phyloP scores from a whole-genome alignment of 2,797 vertebrate genomes.

The Babyrousa celebensis region DNA sequence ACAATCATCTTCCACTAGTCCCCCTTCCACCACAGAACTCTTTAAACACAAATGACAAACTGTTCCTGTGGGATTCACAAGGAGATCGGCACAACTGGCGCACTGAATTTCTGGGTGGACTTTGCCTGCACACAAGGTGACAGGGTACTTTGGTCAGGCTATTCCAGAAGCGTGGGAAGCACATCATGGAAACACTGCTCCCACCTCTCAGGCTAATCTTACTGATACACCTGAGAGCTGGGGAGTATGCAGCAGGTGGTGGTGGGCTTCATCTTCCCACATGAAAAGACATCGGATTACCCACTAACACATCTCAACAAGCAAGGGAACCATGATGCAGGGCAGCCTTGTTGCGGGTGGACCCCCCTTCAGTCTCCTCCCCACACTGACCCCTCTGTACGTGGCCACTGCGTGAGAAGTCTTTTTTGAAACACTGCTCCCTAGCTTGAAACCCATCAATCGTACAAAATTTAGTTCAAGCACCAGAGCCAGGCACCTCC shows the following conservation, averaged over 20 bases:
- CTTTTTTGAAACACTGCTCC: background rate
- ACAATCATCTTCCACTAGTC: background rate
- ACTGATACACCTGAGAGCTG: background rate
- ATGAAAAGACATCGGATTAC: background rate
- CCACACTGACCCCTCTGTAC: background rate
- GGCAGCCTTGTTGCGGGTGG: background rate
- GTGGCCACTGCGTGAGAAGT: background rate
- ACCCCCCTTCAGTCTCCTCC: background rate
- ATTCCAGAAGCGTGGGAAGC: background rate
- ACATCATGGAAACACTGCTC: conserved; percentile 9
- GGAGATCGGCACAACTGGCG: background rate
- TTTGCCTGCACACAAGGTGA: conserved; percentile 68
- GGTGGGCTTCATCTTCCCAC: background rate
- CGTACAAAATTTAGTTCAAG: background rate
- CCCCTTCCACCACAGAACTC: background rate
- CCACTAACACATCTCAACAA: background rate
- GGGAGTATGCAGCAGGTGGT: background rate
- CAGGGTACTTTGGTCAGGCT: conserved; percentile 87
- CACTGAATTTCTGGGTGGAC: background rate
- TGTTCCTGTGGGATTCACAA: background rate
- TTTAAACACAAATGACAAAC: conserved; percentile 59
- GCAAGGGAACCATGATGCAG: background rate
- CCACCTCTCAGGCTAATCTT: conserved; percentile 67
- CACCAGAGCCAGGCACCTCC: background rate
- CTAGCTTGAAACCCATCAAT: background rate